Base-by-base conservation (phyloP, 2,113 vertebrate genomes). In the Lethenteron reissneri region DNA sequence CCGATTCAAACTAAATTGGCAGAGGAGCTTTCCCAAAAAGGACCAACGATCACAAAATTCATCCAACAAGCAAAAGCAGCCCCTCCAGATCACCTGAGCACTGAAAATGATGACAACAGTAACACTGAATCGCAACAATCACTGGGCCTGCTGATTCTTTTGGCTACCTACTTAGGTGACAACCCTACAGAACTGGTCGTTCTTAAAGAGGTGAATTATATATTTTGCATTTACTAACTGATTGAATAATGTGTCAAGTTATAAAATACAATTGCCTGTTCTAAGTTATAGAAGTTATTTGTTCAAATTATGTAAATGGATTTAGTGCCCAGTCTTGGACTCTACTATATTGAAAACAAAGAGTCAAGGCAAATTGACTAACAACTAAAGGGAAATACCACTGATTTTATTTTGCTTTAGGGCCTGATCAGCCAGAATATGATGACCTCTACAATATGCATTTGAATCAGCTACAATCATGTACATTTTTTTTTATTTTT, bases 11-110 rank as follows among this genome's bases (percentile, higher is more conserved):
- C n/a, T n/a, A n/a, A n/a, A n/a, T n/a, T n/a, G 72, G 70, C 73
- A 71, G 71, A 75, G 41, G 73, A 71, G 62, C 17, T 75, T 19
- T 71, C 70, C 12, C 72, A 57, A 60, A 75, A 75, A 72, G 71
- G 12, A 75, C 68, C 56, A 19, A 71, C 19, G 21, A 72, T 74
- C 71, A 72, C 69, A 70, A 70, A 70, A 70, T 11, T 70, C 12
- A 70, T 17, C 69, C 69, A 3, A 70, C 69, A 70, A 70, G 69
- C 69, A 70, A 70, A 70, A 70, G 69, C 69, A 70, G 69, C 4
- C 25, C n/a, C 3, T 25, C 25, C 25, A 25, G 25, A 25, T 25
- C 25, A 70, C 4, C 69, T 70, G 69, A 70, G 69, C 69, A 70
- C 69, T 70, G 69, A 70, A 11, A 70, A 70, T 5, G 69, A 70